phyloP scores from a whole-genome alignment of 2,888 invertebrate genomes.

The Parnassius apollo region DNA sequence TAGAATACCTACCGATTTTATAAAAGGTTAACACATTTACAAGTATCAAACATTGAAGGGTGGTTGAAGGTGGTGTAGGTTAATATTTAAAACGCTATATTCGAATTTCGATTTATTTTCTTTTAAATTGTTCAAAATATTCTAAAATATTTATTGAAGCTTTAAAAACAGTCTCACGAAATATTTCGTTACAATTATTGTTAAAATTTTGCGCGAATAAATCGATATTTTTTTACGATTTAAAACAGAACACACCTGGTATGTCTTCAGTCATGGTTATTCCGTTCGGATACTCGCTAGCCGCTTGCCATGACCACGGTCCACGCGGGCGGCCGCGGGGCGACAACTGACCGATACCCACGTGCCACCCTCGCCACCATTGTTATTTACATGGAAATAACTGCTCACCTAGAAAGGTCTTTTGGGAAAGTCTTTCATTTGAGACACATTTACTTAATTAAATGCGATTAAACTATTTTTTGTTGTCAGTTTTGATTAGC shows the following conservation, averaged over 20 bases:
- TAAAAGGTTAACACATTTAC: too few relatives aligned
- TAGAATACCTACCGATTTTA: too few relatives aligned
- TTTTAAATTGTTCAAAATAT: too few relatives aligned
- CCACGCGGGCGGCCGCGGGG: conserved; percentile 58
- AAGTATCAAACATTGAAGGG: too few relatives aligned
- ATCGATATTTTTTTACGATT: not conserved
- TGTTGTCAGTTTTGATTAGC: too few relatives aligned
- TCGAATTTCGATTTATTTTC: too few relatives aligned
- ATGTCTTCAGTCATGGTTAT: conserved; percentile 68
- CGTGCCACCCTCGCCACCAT: conserved; percentile 48
- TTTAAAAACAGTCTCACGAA: too few relatives aligned
- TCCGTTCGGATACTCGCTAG: conserved; percentile 29
- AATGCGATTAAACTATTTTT: too few relatives aligned
- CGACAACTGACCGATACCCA: conserved; percentile 70
- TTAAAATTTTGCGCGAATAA: conserved; percentile 3
- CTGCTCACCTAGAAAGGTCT: conserved; percentile 39
- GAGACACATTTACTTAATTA: not conserved
- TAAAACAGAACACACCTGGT: conserved; percentile 57
- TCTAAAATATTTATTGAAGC: too few relatives aligned
- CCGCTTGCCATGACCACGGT: conserved; percentile 50
- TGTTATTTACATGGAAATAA: conserved; percentile 39
- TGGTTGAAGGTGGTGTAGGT: too few relatives aligned
- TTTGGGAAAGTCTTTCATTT: conserved; percentile 20
- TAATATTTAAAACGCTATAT: too few relatives aligned
- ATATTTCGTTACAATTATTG: not conserved